Conservation (phyloP, 2,797 vertebrate species). For the Gymnothorax javanicus region DNA sequence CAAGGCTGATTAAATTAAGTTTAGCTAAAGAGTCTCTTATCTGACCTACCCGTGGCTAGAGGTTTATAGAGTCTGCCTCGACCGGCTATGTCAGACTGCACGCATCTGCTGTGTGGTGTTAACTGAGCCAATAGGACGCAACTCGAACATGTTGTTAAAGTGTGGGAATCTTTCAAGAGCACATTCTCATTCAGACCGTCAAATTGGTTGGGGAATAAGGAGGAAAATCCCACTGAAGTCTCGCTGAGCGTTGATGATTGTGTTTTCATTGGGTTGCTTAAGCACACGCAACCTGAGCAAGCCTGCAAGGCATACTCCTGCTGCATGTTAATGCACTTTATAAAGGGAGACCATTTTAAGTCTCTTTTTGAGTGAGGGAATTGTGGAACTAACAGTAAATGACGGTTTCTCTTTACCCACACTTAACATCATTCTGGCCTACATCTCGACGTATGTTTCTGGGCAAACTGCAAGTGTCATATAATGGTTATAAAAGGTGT, state of each 20-base stretch:
- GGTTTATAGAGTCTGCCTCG: neutral
- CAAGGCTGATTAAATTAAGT: neutral
- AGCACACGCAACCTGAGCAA: neutral
- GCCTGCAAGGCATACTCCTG: neutral
- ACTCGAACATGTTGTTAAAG: neutral
- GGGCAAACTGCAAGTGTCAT: neutral
- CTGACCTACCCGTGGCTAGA: neutral
- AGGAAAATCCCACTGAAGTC: neutral
- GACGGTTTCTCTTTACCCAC: neutral
- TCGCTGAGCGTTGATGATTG: neutral
- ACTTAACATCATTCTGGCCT: neutral
- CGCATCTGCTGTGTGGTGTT: neutral
- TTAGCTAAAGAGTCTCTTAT: neutral
- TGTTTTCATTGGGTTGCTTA: neutral
- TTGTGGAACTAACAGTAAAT: neutral
- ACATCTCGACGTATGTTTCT: neutral
- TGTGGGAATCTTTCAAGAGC: neutral
- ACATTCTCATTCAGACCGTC: neutral
- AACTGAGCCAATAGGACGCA: neutral
- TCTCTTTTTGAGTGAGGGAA: neutral
- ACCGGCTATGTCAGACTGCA: neutral
- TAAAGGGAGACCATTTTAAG: neutral
- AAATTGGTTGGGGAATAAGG: neutral
- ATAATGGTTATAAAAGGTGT: too few relatives aligned
- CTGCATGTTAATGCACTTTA: neutral